These are phyloP conservation scores for Scylla paramamosain DNA, from an alignment of 1,140 invertebrate genomes.

Conservation along the genomic window DNA sequence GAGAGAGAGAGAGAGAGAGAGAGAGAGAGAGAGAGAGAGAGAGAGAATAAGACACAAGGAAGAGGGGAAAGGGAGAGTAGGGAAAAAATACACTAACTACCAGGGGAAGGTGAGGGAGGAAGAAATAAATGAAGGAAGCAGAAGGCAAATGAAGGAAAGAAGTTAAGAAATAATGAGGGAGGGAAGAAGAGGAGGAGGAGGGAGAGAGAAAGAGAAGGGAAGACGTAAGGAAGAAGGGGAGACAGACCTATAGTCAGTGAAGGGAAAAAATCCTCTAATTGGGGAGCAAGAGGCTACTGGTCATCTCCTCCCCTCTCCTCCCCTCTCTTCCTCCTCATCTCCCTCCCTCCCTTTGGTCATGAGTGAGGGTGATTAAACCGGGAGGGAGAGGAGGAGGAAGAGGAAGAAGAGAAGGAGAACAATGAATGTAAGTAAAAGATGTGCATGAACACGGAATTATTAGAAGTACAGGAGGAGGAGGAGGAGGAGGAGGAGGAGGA, in stretches of 20 bases:
- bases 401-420: background rate
- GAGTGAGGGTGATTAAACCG: background rate
- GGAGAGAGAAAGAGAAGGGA: background rate
- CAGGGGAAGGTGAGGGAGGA: no score
- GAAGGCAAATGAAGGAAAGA: background rate
- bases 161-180: background rate
- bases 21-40: constrained; percentile 25
- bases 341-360: background rate
- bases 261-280: background rate
- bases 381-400: background rate
- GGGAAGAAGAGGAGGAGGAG: background rate
- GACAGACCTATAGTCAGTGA: background rate
- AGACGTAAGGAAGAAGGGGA: constrained; percentile 1
- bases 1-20: background rate
- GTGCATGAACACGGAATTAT: no score
- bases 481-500: background rate
- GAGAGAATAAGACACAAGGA: background rate
- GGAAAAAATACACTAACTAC: background rate
- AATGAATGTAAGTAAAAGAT: no score
- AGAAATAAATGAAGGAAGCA: background rate
- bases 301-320: background rate
- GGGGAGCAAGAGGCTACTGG: background rate
- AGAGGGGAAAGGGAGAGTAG: background rate
- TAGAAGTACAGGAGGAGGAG: background rate
- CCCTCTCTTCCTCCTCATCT: no score